Evolutionary conservation across 2,113 vertebrate species (phyloP), one percentile per base, ranked within the genome.

Genomic region (Apteryx owenii): DNA sequence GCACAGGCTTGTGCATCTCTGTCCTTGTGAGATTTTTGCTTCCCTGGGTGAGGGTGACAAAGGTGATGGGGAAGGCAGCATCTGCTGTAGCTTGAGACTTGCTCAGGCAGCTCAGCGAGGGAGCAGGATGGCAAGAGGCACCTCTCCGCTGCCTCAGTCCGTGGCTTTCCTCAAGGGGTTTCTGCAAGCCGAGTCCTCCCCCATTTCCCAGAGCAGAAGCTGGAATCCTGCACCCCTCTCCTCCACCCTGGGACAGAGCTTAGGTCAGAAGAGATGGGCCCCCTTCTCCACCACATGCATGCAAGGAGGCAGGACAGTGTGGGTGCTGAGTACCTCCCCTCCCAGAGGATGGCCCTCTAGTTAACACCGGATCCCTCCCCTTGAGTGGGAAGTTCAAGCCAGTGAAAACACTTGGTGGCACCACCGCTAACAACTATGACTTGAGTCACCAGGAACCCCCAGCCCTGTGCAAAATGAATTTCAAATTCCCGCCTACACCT

Each of bases 341-440:
- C 81, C 60, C 40, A 6, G 3, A 76, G 71, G 81, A 66, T 36
- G 38, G 20, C 46, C 50, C 10, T 80, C 50, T 28, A 22, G 28
- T 88, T 64, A 85, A 77, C 64, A 93, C 80, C 31, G 70, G 1
- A 81, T 65, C 54, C 81, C 72, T 85, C 58, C 83, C 76, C 38
- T 29, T 68, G 70, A 94, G 77, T 86, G 83, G 84, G 90, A 93
- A 84, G 77, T 90, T 91, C 50, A 78, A 95, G 76, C 85, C 56
- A 13, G 1, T 89, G 68, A 83, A 91, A 94, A 56, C 72, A 46
- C 19, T 81, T 16, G 0, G 22, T 82, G 65, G 38, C 58, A 92
- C 48, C 56, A 23, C n/a, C 53, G 77, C 56, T 69, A 78, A 78
- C 72, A 68, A 90, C 51, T 33, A 78, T 1, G 25, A n/a, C 64